Base-by-base conservation (phyloP, 2,797 vertebrate species). In the Acanthornis magna region DNA sequence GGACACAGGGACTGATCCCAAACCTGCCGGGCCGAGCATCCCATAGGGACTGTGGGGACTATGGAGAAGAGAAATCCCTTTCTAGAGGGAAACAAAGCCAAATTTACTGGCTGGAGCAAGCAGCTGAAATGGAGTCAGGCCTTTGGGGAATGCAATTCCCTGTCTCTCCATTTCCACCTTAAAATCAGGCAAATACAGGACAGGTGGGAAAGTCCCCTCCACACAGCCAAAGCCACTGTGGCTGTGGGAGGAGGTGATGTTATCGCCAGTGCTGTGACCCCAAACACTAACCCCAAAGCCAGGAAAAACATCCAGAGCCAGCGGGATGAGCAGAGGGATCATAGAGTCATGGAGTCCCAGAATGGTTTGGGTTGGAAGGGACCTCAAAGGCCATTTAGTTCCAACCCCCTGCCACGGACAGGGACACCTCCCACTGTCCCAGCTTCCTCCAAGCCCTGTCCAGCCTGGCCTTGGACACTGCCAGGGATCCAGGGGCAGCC, bases 401-500 rank as follows among this genome's bases (percentile, higher is more conserved):
- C 23, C 27, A 29, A 38, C 0, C 3, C 3, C 11, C 10, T 50
- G 23, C 36, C 50, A n/a, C 8, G 16, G 18, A 7, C 8, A 57
- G 38, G n/a, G 57, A 40, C 79, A 58, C 0, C 3, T 83, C 4
- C 27, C 27, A 38, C 43, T 9, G 0, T 1, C 11, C 50, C 63
- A 70, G 43, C 13, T 0, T 13, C 36, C 23, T 63, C 63, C 57
- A 57, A 63, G 5, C 8, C 4, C 26, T 0, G 0, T 48, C 25
- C 17, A 67, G 0, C 10, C 40, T 42, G 48, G 19, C 6, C 23
- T 57, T 1, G 43, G 3, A 2, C 43, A 30, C 7, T 70, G 0
- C 23, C 57, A 70, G 63, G 14, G 63, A 70, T 76, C 38, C 43
- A 75, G 27, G 15, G 6, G 6, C 70, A 75, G 62, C 48, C 55